A percentile compares a stretch with the other conserved stretches of the same genome.
phyloP scores from a whole-genome alignment of 2,888 invertebrate species.

The Drosophila ochracea region DNA sequence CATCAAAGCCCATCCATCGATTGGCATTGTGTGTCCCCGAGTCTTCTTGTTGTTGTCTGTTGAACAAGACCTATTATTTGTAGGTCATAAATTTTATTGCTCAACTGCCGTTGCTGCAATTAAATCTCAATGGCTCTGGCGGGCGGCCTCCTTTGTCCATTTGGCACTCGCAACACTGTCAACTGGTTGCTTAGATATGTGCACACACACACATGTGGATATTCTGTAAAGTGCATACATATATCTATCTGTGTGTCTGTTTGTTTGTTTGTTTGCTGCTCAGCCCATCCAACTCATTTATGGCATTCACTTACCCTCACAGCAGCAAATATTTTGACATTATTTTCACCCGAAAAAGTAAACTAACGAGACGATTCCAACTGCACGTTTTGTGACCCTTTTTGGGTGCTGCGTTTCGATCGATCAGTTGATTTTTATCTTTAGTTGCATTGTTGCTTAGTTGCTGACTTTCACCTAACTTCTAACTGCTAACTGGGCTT shows the following conservation, averaged over 20 bases:
- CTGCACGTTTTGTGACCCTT: conserved; percentile 27
- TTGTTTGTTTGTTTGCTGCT: not conserved
- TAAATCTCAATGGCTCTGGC: conserved; percentile 81
- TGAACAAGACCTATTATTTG: conserved; percentile 83
- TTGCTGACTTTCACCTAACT: conserved; percentile 12
- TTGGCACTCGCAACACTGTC: conserved; percentile 34
- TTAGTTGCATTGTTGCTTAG: conserved; percentile 9
- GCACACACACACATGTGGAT: not conserved
- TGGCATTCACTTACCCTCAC: conserved; percentile 17
- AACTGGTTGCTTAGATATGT: conserved; percentile 1
- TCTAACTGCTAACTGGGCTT: conserved; percentile 37
- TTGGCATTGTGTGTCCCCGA: conserved; percentile 48
- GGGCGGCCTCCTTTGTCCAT: conserved; percentile 70
- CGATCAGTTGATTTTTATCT: conserved; percentile 48
- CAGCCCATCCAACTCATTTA: conserved; percentile 2
- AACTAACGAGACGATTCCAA: conserved; percentile 45
- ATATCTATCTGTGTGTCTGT: not conserved
- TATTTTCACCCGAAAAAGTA: conserved; percentile 30
- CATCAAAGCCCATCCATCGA: conserved; percentile 69
- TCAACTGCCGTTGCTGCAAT: conserved; percentile 83
- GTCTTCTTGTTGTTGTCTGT: conserved; percentile 36
- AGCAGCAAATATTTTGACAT: conserved; percentile 55
- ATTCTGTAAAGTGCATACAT: not conserved
- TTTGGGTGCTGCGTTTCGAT: conserved; percentile 21
- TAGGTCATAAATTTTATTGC: conserved; percentile 85